Evolutionary conservation across 2,888 invertebrate genomes (phyloP).

Genomic region (Patella depressa): DNA sequence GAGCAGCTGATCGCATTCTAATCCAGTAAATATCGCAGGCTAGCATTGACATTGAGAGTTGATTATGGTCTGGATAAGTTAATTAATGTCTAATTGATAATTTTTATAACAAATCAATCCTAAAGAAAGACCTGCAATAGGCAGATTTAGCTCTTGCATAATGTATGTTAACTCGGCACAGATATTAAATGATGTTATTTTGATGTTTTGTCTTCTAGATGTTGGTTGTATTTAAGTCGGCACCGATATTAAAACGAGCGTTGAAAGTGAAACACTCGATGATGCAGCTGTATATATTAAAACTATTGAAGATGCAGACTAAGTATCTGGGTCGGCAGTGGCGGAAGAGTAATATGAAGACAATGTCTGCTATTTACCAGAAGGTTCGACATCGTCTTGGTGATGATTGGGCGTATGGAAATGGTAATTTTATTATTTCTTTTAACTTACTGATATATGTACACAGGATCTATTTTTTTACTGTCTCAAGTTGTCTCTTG

Average conservation of each 20-base stretch:
- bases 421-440: slow-evolving; percentile 75
- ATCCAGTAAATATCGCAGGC: too few relatives aligned
- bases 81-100: too few relatives aligned
- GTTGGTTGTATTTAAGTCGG: slow-evolving; percentile 99
- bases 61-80: too few relatives aligned
- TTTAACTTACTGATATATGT: too few relatives aligned
- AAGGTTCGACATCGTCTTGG: slow-evolving; percentile 93
- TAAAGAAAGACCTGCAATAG: too few relatives aligned
- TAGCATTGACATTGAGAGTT: too few relatives aligned
- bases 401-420: slow-evolving; percentile 99
- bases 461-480: too few relatives aligned
- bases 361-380: slow-evolving; percentile 98
- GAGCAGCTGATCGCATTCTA: too few relatives aligned
- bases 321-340: slow-evolving; percentile 98
- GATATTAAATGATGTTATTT: background rate
- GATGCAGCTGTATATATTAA: slow-evolving; percentile 97
- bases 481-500: too few relatives aligned
- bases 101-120: too few relatives aligned
- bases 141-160: too few relatives aligned
- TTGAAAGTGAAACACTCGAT: slow-evolving; percentile 88
- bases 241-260: slow-evolving; percentile 96
- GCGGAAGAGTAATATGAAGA: slow-evolving; percentile 99
- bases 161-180: too few relatives aligned
- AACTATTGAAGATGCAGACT: slow-evolving; percentile 98
- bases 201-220: slow-evolving; percentile 75